Base-by-base conservation (phyloP, 2,888 invertebrate genomes). In the Pherbina coryleti region DNA sequence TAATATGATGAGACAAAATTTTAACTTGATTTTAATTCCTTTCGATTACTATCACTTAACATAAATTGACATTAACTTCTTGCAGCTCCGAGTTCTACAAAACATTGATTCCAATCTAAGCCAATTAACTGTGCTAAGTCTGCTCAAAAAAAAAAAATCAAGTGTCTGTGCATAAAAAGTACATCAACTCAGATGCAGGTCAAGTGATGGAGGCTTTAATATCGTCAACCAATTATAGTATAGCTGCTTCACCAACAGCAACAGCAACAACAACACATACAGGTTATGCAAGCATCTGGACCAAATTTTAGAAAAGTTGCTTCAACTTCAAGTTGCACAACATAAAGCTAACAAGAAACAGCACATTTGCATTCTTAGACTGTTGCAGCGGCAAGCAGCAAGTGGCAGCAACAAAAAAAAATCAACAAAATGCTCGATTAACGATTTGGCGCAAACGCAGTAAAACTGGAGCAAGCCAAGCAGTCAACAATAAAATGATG, bases 201-300 rank as follows among this genome's bases (percentile, higher is more conserved):
- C 60, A 60, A 60, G 28, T 4, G 60, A 25, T 22, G 60, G 17
- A 28, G 28, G 11, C 55, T 19, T 14, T 19, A 55, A 55, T 22
- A 55, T 5, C n/a, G 55, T 55, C 11, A 19, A 19, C 19, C 55
- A 55, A 3, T 55, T n/a, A 55, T 19, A n/a, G n/a, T n/a, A 22
- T 55, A 55, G 55, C 57, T 7, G 19, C 57, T 22, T 3, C 57
- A 57, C 0, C 22, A 57, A 57, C n/a, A 53, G 53, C 53, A 55
- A 9, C 11, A 44, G 14, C 44, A 60, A 1, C 8, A 25, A 60
- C 57, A 22, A 57, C 37, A 9, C 22, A 67, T 67, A 67, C 67
- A 67, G 67, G 67, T 67, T 67, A 67, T 44, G 67, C 67, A 67
- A 34, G 67, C 67, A 67, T 22, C 37, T 67, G 44, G 44, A 37